A percentile compares a stretch with the other conserved stretches of the same genome.
Conservation (phyloP, 2,888 invertebrate species). For the Phlogophora meticulosa region DNA sequence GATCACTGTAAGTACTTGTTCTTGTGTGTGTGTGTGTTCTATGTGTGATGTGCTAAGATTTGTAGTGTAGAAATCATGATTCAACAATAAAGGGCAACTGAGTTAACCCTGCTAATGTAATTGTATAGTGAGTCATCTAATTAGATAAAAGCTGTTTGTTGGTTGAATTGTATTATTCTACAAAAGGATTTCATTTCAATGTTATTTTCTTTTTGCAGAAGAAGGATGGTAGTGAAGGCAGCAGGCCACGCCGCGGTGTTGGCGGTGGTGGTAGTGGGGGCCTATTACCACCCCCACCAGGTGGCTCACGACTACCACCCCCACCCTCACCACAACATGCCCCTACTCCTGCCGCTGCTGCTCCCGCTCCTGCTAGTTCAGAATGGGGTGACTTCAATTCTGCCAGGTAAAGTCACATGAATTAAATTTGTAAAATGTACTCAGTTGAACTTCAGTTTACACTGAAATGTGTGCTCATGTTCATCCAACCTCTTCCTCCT, state of each 20-base stretch:
- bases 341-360: slow-evolving; percentile 90
- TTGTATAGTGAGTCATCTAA: slow-evolving; percentile 44
- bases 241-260: slow-evolving; percentile 91
- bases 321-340: slow-evolving; percentile 95
- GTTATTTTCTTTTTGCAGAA: slow-evolving; percentile 91
- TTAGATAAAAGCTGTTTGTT: slow-evolving; percentile 39
- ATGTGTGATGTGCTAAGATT: slow-evolving; percentile 3
- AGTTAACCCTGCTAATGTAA: slow-evolving; percentile 44
- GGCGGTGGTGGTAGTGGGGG: slow-evolving; percentile 86
- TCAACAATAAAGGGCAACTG: slow-evolving; percentile 33
- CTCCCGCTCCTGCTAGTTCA: slow-evolving; percentile 86
- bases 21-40: too few relatives aligned
- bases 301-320: slow-evolving; percentile 93
- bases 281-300: slow-evolving; percentile 96
- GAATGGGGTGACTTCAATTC: slow-evolving; percentile 96
- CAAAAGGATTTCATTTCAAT: not conserved
- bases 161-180: slow-evolving; percentile 25
- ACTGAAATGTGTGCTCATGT: not conserved
- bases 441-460: too few relatives aligned
- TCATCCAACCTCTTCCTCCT: too few relatives aligned
- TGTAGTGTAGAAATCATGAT: slow-evolving; percentile 26
- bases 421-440: too few relatives aligned
- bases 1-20: slow-evolving; percentile 94
- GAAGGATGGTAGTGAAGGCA: slow-evolving; percentile 96
- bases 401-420: slow-evolving; percentile 88